phyloP scores from a whole-genome alignment of 1,140 invertebrate genomes.

The Neelides sp. region DNA sequence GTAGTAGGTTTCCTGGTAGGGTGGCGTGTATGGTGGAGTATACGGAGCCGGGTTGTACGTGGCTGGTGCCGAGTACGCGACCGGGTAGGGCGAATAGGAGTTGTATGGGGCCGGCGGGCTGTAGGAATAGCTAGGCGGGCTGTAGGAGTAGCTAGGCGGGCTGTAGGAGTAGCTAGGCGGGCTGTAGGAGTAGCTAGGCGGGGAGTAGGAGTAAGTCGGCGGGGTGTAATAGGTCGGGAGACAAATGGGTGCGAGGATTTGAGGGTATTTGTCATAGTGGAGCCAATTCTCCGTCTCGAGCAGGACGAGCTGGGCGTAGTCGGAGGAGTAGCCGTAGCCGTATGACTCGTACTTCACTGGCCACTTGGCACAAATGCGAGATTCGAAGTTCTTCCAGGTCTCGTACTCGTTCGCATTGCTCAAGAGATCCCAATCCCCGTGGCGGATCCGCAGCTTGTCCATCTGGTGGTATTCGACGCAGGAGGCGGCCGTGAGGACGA shows the following conservation, averaged over 20 bases:
- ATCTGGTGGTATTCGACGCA: slow-evolving; percentile 13
- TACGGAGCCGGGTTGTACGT: no score
- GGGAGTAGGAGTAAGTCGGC: background rate
- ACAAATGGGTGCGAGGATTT: slow-evolving; percentile 15
- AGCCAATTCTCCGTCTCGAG: slow-evolving; percentile 11
- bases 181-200: background rate
- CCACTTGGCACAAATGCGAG: slow-evolving; percentile 19
- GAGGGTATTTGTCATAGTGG: slow-evolving; percentile 17
- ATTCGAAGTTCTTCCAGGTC: slow-evolving; percentile 24
- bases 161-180: slow-evolving; percentile 10
- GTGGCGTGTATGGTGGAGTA: slow-evolving; percentile 5
- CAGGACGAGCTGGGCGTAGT: slow-evolving; percentile 8
- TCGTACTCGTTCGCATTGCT: slow-evolving; percentile 28
- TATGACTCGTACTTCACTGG: slow-evolving; percentile 14
- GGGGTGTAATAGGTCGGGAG: slow-evolving; percentile 22
- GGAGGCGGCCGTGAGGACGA: slow-evolving; percentile 17
- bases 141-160: slow-evolving; percentile 11
- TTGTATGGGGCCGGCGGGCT: slow-evolving; percentile 6
- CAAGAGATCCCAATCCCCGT: slow-evolving; percentile 24
- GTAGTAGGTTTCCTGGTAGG: slow-evolving; percentile 3
- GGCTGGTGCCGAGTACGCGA: slow-evolving; percentile 1
- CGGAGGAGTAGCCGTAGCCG: slow-evolving; percentile 6
- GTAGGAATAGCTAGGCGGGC: slow-evolving; percentile 13
- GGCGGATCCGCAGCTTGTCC: slow-evolving; percentile 19
- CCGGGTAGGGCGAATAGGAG: background rate